A percentile compares a stretch with the other conserved stretches of the same genome.
Conservation (phyloP, 2,888 invertebrate genomes). For the Meteorus cinctellus region DNA sequence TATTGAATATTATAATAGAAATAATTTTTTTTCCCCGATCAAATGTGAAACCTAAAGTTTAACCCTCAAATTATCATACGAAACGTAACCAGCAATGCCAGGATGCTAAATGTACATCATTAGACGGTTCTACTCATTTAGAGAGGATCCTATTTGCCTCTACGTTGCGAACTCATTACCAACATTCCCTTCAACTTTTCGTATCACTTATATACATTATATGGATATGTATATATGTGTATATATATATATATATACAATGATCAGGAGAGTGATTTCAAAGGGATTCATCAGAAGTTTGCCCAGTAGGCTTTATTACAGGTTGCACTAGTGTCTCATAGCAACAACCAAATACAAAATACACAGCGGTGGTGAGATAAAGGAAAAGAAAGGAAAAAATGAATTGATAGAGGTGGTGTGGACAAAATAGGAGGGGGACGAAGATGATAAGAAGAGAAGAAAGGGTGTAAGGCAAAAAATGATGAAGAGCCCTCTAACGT, state of each 20-base stretch:
- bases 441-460: conserved; percentile 16
- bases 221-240: background rate
- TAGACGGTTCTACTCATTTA: conserved; percentile 11
- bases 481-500: conserved; percentile 37
- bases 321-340: background rate
- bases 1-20: too few species aligned
- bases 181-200: background rate
- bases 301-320: conserved; percentile 28
- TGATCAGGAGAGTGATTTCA: conserved; percentile 47
- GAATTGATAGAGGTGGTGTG: background rate
- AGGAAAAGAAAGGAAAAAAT: background rate
- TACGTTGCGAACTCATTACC: background rate
- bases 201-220: background rate
- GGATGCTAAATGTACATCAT: background rate
- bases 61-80: too few species aligned
- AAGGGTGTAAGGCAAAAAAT: conserved; percentile 17
- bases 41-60: too few species aligned
- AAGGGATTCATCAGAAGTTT: conserved; percentile 38
- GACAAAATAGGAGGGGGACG: conserved; percentile 1
- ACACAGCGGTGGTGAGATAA: background rate
- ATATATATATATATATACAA: background rate
- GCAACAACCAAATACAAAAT: background rate
- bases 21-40: too few species aligned
- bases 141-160: background rate
- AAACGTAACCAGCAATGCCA: too few species aligned